phyloP scores from a whole-genome alignment of 2,888 invertebrate genomes.

The Ophion ellenae region DNA sequence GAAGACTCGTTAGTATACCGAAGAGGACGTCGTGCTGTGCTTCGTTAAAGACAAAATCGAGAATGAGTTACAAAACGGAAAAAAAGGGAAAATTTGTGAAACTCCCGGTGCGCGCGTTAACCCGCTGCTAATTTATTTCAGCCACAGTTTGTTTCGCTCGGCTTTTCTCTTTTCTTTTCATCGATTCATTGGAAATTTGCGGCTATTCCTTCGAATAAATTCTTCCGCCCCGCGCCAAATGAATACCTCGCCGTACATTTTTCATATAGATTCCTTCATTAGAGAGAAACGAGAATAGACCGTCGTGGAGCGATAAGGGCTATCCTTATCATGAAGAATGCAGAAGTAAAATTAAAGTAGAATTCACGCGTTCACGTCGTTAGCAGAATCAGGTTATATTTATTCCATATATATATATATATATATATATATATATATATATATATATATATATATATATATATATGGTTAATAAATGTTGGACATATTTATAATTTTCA shows the following conservation, averaged over 20 bases:
- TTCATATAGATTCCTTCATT: constrained; percentile 30
- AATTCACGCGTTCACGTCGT: not conserved
- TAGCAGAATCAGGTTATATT: not conserved
- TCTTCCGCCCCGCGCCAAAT: constrained; percentile 4
- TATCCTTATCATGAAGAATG: constrained; percentile 4
- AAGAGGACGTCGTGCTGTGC: constrained; percentile 64
- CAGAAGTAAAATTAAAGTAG: constrained; percentile 4
- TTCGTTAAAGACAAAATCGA: constrained; percentile 64
- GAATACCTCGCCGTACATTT: constrained; percentile 15
- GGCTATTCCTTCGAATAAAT: constrained; percentile 9
- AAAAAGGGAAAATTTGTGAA: constrained; percentile 47
- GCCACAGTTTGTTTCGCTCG: constrained; percentile 54
- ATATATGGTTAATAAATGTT: no score
- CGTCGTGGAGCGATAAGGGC: not conserved
- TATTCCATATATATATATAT: not conserved
- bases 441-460: no score
- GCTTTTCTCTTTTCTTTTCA: constrained; percentile 47
- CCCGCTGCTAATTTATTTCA: constrained; percentile 67
- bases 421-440: no score
- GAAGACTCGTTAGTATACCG: constrained; percentile 63
- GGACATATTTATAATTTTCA: no score
- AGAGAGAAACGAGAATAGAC: not conserved
- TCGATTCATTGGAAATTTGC: constrained; percentile 58
- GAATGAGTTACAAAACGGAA: constrained; percentile 21
- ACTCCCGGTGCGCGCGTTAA: constrained; percentile 53